Conservation (phyloP, 2,888 invertebrate species). For the Stenoptilia bipunctidactyla region DNA sequence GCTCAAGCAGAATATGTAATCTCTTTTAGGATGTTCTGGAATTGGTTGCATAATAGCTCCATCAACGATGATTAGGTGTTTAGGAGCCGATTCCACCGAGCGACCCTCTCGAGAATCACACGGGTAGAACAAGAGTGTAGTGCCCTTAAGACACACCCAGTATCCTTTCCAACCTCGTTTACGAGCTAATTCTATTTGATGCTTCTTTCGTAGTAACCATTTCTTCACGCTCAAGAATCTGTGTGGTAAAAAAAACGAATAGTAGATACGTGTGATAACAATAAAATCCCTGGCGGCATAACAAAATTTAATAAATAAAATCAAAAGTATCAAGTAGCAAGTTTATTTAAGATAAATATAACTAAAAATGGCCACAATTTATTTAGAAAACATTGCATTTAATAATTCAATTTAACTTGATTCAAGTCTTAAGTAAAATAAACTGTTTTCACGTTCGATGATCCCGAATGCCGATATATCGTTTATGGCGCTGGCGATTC, state of each 20-base stretch:
- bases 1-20: conserved; percentile 97
- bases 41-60: conserved; percentile 98
- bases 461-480: conserved; percentile 27
- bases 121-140: conserved; percentile 94
- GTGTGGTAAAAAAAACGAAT: conserved; percentile 26
- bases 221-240: conserved; percentile 98
- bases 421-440: too few relatives aligned
- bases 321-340: not conserved
- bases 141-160: conserved; percentile 98
- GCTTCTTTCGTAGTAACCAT: conserved; percentile 96
- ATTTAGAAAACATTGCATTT: too few relatives aligned
- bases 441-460: conserved; percentile 15
- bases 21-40: conserved; percentile 98
- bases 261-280: too few relatives aligned
- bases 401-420: too few relatives aligned
- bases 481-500: conserved; percentile 27
- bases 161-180: conserved; percentile 98
- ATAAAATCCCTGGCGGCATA: too few relatives aligned
- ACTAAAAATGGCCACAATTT: too few relatives aligned
- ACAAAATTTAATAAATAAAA: conserved; percentile 1
- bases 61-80: conserved; percentile 95
- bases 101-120: conserved; percentile 93
- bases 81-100: conserved; percentile 92
- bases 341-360: too few relatives aligned
- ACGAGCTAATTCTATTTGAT: conserved; percentile 95